Evolutionary conservation across 2,797 vertebrate species (phyloP).

Genomic region (Alosa sapidissima): DNA sequence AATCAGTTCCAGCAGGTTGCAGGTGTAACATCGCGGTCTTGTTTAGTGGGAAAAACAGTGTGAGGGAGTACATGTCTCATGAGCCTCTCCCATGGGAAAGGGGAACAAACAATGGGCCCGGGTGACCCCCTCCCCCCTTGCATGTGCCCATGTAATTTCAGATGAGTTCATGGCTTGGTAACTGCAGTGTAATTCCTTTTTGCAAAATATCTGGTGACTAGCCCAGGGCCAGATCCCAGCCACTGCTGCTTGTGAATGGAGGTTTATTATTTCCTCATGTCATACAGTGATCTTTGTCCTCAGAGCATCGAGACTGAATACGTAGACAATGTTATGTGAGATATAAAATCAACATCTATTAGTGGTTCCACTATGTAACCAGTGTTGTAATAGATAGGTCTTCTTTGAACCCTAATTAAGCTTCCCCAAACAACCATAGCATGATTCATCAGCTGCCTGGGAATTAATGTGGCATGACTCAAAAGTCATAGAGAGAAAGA

Average conservation of each 20-base stretch:
- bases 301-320: constrained; percentile 53
- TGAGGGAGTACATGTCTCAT: background rate
- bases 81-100: background rate
- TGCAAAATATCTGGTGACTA: constrained; percentile 6
- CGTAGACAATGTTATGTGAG: constrained; percentile 54
- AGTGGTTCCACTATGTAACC: constrained; percentile 33
- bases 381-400: constrained; percentile 5
- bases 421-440: background rate
- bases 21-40: background rate
- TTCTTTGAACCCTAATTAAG: constrained; percentile 18
- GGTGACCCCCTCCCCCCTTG: background rate
- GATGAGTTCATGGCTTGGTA: constrained; percentile 7
- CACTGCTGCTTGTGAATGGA: constrained; percentile 32
- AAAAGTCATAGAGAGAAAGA: background rate
- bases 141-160: background rate
- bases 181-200: background rate
- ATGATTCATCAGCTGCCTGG: constrained; percentile 21
- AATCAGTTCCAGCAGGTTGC: background rate
- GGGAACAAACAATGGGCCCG: background rate
- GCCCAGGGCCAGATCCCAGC: constrained; percentile 25
- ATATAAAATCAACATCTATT: constrained; percentile 54
- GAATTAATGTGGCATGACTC: constrained; percentile 15
- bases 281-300: constrained; percentile 49
- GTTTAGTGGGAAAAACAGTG: background rate
- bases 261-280: constrained; percentile 53